phyloP scores from a whole-genome alignment of 2,797 vertebrate genomes.

The Intellagama lesueurii region DNA sequence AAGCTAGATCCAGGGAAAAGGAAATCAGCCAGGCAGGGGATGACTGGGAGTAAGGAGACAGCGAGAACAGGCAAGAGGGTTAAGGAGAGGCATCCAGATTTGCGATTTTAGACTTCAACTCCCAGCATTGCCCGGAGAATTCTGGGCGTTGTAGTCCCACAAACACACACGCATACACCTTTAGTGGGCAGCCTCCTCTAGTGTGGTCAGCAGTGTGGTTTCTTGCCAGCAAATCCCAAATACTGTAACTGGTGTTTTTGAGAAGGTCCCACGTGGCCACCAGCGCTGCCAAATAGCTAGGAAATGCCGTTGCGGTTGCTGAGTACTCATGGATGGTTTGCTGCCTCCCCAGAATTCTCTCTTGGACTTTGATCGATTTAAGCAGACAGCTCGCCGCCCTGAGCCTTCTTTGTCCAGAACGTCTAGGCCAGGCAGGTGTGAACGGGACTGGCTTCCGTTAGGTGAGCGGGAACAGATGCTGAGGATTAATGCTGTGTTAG shows the following conservation, averaged over 20 bases:
- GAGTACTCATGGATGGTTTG: not conserved
- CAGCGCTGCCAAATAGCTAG: not conserved
- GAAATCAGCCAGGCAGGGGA: not conserved
- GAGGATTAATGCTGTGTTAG: not conserved
- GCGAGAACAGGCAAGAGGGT: no score
- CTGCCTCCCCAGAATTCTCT: not conserved
- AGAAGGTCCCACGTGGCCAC: no score
- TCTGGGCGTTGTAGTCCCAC: no score
- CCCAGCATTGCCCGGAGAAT: no score
- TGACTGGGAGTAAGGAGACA: not conserved
- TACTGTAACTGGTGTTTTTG: not conserved
- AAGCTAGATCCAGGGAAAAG: not conserved
- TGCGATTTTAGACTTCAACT: no score
- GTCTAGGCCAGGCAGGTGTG: slow-evolving; percentile 31
- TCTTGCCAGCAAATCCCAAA: not conserved
- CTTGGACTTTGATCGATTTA: not conserved
- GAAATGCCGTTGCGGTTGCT: not conserved
- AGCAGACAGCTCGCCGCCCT: not conserved
- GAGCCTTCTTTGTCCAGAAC: rapidly evolving
- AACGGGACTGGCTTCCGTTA: slow-evolving; percentile 10
- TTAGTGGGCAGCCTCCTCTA: not conserved
- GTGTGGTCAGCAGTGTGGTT: not conserved
- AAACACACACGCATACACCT: no score
- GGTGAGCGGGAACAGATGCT: slow-evolving; percentile 43
- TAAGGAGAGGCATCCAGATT: no score